A percentile compares a stretch with the other conserved stretches of the same genome.
Evolutionary conservation across 1,140 invertebrate genomes (phyloP).

Genomic region (Aphelenchoides besseyi): DNA sequence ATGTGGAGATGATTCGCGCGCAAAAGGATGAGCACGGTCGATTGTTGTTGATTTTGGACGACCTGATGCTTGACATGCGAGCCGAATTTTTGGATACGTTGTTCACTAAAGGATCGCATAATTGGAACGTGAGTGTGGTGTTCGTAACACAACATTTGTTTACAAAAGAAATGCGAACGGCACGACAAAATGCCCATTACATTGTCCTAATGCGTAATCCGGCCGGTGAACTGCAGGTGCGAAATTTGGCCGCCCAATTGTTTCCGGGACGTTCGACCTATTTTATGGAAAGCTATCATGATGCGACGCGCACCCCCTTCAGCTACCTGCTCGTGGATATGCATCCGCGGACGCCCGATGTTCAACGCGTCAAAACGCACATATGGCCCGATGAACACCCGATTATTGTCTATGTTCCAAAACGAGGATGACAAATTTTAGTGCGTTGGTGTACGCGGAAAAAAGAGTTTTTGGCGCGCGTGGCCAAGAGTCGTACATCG

Average conservation of each 20-base stretch:
- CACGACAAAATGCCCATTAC: slow-evolving; percentile 34
- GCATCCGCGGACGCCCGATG: slow-evolving; percentile 27
- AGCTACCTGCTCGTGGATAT: slow-evolving; percentile 26
- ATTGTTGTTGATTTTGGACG: slow-evolving; percentile 24
- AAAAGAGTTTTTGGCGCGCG: too few relatives aligned
- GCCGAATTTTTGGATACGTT: slow-evolving; percentile 33
- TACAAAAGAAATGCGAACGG: slow-evolving; percentile 35
- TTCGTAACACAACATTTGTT: slow-evolving; percentile 38
- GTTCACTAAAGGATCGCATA: slow-evolving; percentile 32
- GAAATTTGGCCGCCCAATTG: slow-evolving; percentile 29
- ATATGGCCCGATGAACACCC: slow-evolving; percentile 31
- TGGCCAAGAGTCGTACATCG: too few relatives aligned
- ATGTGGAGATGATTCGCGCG: not conserved
- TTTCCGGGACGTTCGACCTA: slow-evolving; percentile 30
- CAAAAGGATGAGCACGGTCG: not conserved
- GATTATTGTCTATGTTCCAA: slow-evolving; percentile 26
- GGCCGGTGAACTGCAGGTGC: slow-evolving; percentile 30
- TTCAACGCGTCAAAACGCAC: slow-evolving; percentile 16
- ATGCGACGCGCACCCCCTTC: slow-evolving; percentile 26
- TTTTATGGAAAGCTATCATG: slow-evolving; percentile 26
- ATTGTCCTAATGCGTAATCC: slow-evolving; percentile 38
- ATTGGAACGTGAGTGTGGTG: slow-evolving; percentile 33
- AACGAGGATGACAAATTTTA: too few relatives aligned
- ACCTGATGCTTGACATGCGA: slow-evolving; percentile 21
- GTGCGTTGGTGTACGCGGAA: too few relatives aligned